Evolutionary conservation across 2,797 vertebrate species (phyloP), one percentile per base, ranked within the genome.

Genomic region (Sciurus carolinensis): DNA sequence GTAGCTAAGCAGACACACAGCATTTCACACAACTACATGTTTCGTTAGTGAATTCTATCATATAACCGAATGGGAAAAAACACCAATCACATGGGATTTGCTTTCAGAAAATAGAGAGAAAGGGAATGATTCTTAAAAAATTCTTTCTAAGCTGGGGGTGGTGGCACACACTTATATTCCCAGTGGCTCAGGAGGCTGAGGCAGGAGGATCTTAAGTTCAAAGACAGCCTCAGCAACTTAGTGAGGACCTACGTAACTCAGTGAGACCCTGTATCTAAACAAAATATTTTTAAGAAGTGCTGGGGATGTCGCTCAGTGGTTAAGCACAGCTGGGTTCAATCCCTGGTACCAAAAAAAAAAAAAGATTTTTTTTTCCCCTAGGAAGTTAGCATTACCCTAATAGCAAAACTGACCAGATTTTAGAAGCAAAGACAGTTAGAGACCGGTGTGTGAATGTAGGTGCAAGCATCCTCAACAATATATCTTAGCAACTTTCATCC

Each of bases 371-470:
- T 67, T 36, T 59, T 91, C 79, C 71, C 39, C 39, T 66, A 75
- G 54, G 72, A 90, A 13, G 50, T 7, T 54, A 54, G 3, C 28
- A 52, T 80, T 42, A 47, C 1, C 8, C 52, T 82, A 26, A 71
- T 57, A 80, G 12, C 14, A 66, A 94, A 96, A 50, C 26, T 14
- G 17, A 64, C 1, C 14, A n/a, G n/a, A 28, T 26, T 64, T 30
- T 66, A 44, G 24, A 71, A 85, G 7, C n/a, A 83, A 95, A 76
- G 77, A 71, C 88, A 92, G 95, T 62, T 59, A 90, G 26, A 95
- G 22, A 72, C 9, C 44, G 94, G 84, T 66, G 20, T 33, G 33
- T 66, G 7, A 71, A 47, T 24, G 88, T 4, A 54, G n/a, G 54
- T 33, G 82, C 6, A 87, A 20, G 87, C 88, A 36, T 66, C n/a